Evolutionary conservation across 1,140 invertebrate genomes (phyloP), one percentile per base, ranked within the genome.

Genomic region (Atta texana): DNA sequence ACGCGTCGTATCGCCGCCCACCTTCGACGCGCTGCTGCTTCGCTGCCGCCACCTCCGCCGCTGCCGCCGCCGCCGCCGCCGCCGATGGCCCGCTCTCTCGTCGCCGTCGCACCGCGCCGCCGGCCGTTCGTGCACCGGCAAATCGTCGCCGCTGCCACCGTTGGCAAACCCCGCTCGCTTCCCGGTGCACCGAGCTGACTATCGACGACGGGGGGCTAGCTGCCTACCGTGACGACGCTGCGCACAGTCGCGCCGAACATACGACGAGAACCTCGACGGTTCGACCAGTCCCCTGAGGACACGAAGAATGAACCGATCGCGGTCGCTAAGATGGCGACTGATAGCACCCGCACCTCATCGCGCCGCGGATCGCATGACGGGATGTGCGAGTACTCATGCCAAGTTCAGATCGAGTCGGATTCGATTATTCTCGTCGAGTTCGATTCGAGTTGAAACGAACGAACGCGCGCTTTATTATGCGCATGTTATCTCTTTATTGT

Each of bases 311-410:
- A 81, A 76, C 86, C 89, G 86, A 90, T 88, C 55, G 75, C 74
- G 59, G 78, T 89, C 78, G 86, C 88, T 87, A 90, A 90, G 86
- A 90, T 90, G 89, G 89, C 89, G 88, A 90, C 89, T 87, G 82
- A 66, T 78, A 74, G 24, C 69, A 31, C 55, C 55, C 80, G 66
- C 8, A 18, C 34, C 64, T 21, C 64, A 44, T 2, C 64, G 68
- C 66, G 66, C 44, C 57, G 18, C 55, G 39, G 24, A 12, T 74
- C 16, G 21, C 16, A 18, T 3, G 28, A 31, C 66, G 66, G 66
- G 66, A 51, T 51, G 39, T 51, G 14, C 14, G 44, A n/a, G 66
- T 69, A 69, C 71, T 69, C 49, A 2, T 31, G 49, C 7, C 31
- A 49, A 55, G 7, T 75, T 75, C n/a, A n/a, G 6, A 0, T 57